A percentile compares a stretch with the other conserved stretches of the same genome.
Conservation (phyloP, 2,797 vertebrate genomes). For the Malurus splendens region DNA sequence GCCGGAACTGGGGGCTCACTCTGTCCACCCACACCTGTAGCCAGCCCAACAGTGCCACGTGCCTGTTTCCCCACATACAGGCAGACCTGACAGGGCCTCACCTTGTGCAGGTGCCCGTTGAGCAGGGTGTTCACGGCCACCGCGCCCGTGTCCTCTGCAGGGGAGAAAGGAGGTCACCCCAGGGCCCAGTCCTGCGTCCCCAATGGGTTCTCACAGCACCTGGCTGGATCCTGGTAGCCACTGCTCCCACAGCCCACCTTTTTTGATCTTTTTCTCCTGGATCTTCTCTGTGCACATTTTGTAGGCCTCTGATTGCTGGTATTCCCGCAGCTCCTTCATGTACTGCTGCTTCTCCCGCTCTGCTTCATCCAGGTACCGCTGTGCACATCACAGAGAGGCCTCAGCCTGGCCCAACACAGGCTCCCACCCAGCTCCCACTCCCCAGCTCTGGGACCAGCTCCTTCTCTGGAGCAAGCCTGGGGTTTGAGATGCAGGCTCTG, state of each 20-base stretch:
- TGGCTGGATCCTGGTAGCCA: neutral
- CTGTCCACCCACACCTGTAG: neutral
- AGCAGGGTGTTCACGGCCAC: slow-evolving; percentile 61
- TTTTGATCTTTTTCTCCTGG: slow-evolving; percentile 94
- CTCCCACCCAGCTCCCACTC: neutral
- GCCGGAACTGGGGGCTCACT: neutral
- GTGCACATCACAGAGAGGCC: neutral
- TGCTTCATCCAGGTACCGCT: slow-evolving; percentile 93
- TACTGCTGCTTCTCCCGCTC: slow-evolving; percentile 96
- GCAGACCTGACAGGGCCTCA: neutral
- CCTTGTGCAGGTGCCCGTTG: slow-evolving; percentile 70
- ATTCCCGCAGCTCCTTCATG: slow-evolving; percentile 89
- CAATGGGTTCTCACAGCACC: neutral
- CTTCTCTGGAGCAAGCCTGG: neutral
- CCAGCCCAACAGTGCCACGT: rapidly evolving
- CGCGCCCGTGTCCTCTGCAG: slow-evolving; percentile 58
- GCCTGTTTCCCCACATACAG: neutral
- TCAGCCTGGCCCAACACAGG: neutral
- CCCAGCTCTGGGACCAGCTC: neutral
- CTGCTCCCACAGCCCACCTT: slow-evolving; percentile 71
- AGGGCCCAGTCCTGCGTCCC: neutral
- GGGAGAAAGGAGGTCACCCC: neutral
- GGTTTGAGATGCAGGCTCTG: neutral
- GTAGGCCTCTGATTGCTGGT: slow-evolving; percentile 94
- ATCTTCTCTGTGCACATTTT: slow-evolving; percentile 92